Evolutionary conservation across 2,888 invertebrate genomes (phyloP).

Genomic region (Xanthostigma xanthostigma): DNA sequence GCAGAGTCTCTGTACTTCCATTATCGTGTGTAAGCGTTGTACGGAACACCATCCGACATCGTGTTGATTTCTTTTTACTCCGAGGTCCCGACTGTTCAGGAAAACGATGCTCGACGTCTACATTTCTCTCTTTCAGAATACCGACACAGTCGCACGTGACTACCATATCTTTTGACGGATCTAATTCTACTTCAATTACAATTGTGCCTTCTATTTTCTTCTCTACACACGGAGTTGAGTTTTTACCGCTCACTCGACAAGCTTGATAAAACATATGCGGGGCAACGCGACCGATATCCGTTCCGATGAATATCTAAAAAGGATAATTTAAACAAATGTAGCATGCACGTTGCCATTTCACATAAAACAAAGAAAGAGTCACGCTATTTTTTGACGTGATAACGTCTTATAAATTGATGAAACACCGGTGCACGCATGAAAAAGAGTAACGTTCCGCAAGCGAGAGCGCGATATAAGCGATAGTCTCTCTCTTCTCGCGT

Average conservation of each 20-base stretch:
- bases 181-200: constrained; percentile 82
- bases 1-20: constrained; percentile 67
- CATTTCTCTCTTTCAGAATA: constrained; percentile 88
- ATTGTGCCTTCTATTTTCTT: constrained; percentile 87
- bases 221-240: constrained; percentile 83
- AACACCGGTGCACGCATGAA: too few species aligned
- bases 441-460: too few species aligned
- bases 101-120: constrained; percentile 85
- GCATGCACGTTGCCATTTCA: background rate
- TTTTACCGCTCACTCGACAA: constrained; percentile 90
- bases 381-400: background rate
- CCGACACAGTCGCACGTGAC: constrained; percentile 95
- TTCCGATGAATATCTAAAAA: constrained; percentile 69
- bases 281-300: constrained; percentile 75
- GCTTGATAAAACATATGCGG: constrained; percentile 98
- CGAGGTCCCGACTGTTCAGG: constrained; percentile 64
- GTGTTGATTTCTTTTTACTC: constrained; percentile 87
- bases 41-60: constrained; percentile 89
- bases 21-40: constrained; percentile 64
- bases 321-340: background rate
- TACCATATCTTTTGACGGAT: constrained; percentile 80
- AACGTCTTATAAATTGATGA: too few species aligned
- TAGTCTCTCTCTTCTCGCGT: too few species aligned
- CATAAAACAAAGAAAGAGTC: constrained; percentile 2
- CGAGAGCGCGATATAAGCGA: too few species aligned